Conservation (phyloP, 2,888 invertebrate genomes). For the Dynastes grantii region DNA sequence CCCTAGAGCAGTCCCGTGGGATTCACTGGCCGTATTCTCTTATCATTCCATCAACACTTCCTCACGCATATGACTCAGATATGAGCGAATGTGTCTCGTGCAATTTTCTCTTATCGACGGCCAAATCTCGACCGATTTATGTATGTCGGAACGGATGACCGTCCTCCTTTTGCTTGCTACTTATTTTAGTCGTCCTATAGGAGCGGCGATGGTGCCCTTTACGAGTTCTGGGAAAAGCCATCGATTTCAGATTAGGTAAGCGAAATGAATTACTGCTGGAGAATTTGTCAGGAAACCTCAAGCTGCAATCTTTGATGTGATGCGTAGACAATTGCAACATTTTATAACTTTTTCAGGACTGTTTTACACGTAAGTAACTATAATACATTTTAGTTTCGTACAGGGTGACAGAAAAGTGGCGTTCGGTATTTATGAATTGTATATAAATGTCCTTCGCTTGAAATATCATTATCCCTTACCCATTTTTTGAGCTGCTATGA, state of each 20-base stretch:
- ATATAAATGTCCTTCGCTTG: too few species aligned
- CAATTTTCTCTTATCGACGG: constrained; percentile 46
- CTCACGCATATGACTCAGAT: constrained; percentile 61
- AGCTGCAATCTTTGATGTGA: constrained; percentile 16
- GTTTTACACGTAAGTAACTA: not conserved
- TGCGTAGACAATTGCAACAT: not conserved
- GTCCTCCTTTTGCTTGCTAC: not conserved
- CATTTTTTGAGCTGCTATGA: too few species aligned
- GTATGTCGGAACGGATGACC: constrained; percentile 27
- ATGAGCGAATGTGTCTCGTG: constrained; percentile 53
- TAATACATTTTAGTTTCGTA: too few species aligned
- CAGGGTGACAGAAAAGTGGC: too few species aligned
- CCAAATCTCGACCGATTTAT: constrained; percentile 45
- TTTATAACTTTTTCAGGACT: too few species aligned
- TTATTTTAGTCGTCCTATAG: not conserved
- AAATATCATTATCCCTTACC: too few species aligned
- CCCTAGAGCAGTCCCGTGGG: constrained; percentile 54
- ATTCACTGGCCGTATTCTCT: constrained; percentile 53
- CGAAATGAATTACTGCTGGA: constrained; percentile 21
- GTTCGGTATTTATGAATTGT: too few species aligned
- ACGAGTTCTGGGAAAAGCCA: constrained; percentile 11
- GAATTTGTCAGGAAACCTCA: constrained; percentile 26
- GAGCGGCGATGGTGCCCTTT: constrained; percentile 20
- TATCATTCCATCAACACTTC: constrained; percentile 62
- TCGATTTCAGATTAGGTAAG: constrained; percentile 22